Evolutionary conservation across 2,113 vertebrate species (phyloP), one percentile per base, ranked within the genome.

Genomic region (Potamarius usumacintae): DNA sequence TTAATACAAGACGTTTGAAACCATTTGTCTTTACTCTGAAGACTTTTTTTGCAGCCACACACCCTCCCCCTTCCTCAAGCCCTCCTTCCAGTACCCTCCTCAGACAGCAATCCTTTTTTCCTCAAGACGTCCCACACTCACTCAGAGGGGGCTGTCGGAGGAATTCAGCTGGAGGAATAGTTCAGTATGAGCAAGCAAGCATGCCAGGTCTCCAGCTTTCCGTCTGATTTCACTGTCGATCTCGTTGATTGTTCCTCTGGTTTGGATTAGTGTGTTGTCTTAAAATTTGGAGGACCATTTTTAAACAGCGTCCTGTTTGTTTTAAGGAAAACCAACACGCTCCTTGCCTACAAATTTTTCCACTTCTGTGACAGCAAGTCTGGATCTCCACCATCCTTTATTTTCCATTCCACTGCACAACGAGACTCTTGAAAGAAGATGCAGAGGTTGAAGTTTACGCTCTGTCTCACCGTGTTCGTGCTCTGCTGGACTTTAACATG

Each of bases 71-170:
- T 86, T 84, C 86, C 65, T 87, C 63, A 67, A 86, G 80, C 85
- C 78, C 82, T 87, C 65, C 91, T 81, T 83, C 74, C 78, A 52
- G 74, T 90, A 89, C 85, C 90, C 85, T 84, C 89, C 89, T 83
- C 88, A 88, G 93, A 93, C 94, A 92, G 84, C 15, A 18, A 78
- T 71, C 50, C 53, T 83, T 67, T 87, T 82, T 81, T 80, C 63
- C 34, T 69, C 72, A 34, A 78, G 85, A 88, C 87, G 85, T 90
- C 78, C 85, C 89, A 86, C 85, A 86, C 87, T 85, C 77, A 57
- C 79, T 91, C 76, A 89, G 74, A 94, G 92, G 93, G 93, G 93
- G 92, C 94, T 92, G 92, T 92, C 91, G 91, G 92, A 92, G 91
- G 92, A 88, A 90, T 91, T 91, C 67, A 8, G 60, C 86, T 84